Evolutionary conservation across 1,140 invertebrate species (phyloP).

Genomic region (Papilio dardanus): DNA sequence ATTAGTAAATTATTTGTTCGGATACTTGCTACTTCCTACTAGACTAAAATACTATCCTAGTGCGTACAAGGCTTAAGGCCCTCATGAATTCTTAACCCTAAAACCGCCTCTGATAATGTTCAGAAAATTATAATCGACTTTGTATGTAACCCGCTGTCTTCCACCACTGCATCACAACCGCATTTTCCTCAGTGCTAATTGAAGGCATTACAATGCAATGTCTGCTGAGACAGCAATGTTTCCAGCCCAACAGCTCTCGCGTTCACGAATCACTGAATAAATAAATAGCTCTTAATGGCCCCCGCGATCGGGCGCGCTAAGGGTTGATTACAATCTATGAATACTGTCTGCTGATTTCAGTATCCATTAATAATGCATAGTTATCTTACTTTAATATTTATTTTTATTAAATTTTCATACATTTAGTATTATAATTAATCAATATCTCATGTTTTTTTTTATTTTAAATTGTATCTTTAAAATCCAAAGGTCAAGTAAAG

Average conservation of each 20-base stretch:
- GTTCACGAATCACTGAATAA: constrained; percentile 58
- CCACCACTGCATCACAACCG: background rate
- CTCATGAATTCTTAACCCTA: background rate
- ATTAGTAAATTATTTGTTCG: no score
- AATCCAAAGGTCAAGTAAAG: no score
- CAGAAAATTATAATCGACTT: background rate
- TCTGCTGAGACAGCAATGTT: constrained; percentile 49
- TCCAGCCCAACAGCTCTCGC: constrained; percentile 48
- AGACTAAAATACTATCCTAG: no score
- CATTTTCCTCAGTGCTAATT: constrained; percentile 49
- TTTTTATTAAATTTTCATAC: background rate
- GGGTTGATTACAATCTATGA: constrained; percentile 37
- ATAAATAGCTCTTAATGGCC: constrained; percentile 59
- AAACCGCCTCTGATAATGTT: background rate
- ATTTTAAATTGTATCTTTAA: no score
- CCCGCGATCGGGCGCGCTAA: constrained; percentile 31
- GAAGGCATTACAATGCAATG: constrained; percentile 57
- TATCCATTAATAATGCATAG: constrained; percentile 13
- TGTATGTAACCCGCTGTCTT: background rate
- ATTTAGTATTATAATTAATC: no score
- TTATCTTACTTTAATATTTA: background rate
- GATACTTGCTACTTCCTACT: no score
- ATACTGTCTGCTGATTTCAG: constrained; percentile 32
- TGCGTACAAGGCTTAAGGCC: no score
- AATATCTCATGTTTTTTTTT: no score